Conservation (phyloP, 2,888 invertebrate species). For the Lithophane ornitopus region DNA sequence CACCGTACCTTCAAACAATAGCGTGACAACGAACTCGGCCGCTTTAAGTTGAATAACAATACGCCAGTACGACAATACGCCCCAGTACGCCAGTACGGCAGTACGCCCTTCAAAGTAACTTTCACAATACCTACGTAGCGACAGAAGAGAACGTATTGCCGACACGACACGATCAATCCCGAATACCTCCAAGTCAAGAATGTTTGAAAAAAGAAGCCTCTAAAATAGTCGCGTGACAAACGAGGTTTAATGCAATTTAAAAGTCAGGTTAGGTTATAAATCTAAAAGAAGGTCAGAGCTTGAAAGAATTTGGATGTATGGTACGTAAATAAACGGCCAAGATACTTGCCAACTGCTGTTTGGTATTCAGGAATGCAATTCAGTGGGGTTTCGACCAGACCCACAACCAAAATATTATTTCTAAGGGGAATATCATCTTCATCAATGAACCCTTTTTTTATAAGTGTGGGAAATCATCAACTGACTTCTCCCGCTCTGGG, state of each 20-base stretch:
- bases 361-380: neutral
- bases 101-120: conserved; percentile 60
- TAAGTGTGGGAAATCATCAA: too few species aligned
- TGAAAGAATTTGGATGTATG: conserved; percentile 29
- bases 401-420: neutral
- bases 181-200: conserved; percentile 40
- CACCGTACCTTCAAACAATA: conserved; percentile 60
- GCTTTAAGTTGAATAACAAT: conserved; percentile 64
- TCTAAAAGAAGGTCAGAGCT: conserved; percentile 35
- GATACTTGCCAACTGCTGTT: neutral
- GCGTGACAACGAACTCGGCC: conserved; percentile 65
- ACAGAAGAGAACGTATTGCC: conserved; percentile 33
- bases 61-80: conserved; percentile 37
- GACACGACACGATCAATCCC: conserved; percentile 37
- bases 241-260: conserved; percentile 51
- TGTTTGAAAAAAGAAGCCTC: conserved; percentile 36
- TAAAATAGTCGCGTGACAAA: conserved; percentile 56
- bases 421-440: neutral
- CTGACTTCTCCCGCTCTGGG: too few species aligned
- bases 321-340: conserved; percentile 14
- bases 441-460: too few species aligned
- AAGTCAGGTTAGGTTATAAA: conserved; percentile 33
- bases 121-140: conserved; percentile 52
- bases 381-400: neutral
- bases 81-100: conserved; percentile 14